Conservation (phyloP, 2,113 vertebrate species). For the Monopterus albus region DNA sequence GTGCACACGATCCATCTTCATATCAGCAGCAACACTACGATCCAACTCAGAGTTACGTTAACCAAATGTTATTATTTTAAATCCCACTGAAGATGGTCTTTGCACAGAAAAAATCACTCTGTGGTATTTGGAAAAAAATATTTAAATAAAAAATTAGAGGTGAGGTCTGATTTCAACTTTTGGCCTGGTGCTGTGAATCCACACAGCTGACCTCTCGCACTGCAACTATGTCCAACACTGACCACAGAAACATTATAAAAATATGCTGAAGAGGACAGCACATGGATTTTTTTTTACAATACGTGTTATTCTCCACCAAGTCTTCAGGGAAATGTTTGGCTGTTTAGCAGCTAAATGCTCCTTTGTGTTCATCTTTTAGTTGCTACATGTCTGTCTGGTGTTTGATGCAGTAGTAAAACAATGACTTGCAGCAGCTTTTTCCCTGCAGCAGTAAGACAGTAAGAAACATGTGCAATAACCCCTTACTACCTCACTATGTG, state of each 20-base stretch:
- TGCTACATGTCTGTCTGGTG: too few species aligned
- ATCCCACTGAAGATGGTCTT: too few species aligned
- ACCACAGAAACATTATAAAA: constrained; percentile 23
- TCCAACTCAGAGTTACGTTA: not conserved
- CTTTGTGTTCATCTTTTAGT: too few species aligned
- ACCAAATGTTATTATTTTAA: constrained; percentile 14
- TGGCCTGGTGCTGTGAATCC: constrained; percentile 9
- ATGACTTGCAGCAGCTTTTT: too few species aligned
- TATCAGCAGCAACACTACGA: constrained; percentile 16
- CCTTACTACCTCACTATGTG: too few species aligned
- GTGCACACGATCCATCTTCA: constrained; percentile 5
- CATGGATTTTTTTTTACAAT: not conserved
- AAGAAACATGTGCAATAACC: too few species aligned
- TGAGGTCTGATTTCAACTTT: constrained; percentile 10
- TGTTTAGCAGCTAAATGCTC: too few species aligned
- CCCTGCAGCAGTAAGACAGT: too few species aligned
- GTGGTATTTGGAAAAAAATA: too few species aligned
- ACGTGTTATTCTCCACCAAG: too few species aligned
- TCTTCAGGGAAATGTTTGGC: too few species aligned
- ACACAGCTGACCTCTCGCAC: constrained; percentile 24
- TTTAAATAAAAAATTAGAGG: constrained; percentile 13
- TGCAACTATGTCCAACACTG: constrained; percentile 13
- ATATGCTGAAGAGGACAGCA: not conserved
- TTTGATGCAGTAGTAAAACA: too few species aligned
- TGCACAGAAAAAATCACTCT: not conserved